Evolutionary conservation across 2,888 invertebrate genomes (phyloP), one percentile per base, ranked within the genome.

Genomic region (Torymus aiolomorphi): DNA sequence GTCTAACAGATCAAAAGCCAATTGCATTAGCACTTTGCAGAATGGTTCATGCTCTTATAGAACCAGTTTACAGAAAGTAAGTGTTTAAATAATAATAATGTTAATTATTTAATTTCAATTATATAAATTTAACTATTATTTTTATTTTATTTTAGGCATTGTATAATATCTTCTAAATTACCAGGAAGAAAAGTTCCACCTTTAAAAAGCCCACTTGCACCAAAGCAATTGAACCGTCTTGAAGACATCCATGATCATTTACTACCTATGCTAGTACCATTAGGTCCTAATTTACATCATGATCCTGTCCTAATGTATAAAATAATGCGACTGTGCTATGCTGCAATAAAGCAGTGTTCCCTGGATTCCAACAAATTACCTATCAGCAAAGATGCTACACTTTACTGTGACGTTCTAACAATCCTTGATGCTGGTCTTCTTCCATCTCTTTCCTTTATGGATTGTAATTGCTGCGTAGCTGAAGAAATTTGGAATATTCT

Each of bases 401-500:
- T 97, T 61, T 96, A 97, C 88, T 94, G 95, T 86, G 97, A 97
- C 83, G 94, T 97, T 61, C 91, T 98, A 76, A 96, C 96, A 5
- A 92, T 98, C 66, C 91, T 98, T 78, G 98, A 99, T 88, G 94
- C 96, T 63, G 95, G 96, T 1, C 93, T 99, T 81, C 91, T 99
- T 81, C 99, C 99, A 0, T 94, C 97, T 0, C 92, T 99, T 24
- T 96, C 97, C 0, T 94, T 97, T 85, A 93, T 98, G 92, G 97
- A 97, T 84, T 96, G 96, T 85, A 99, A 99, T 91, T 98, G 98
- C 89, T 97, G 97, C 85, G 94, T 99, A 90, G 96, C 98, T 3
- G 98, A 99, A 90, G 98, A 99, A 97, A 91, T 99, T 81, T 99
- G 99, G 96, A 95, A 94, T 66, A 93, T 99, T 69, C 91, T 98